Evolutionary conservation across 2,797 vertebrate genomes (phyloP).

Genomic region (Florisuga fusca): DNA sequence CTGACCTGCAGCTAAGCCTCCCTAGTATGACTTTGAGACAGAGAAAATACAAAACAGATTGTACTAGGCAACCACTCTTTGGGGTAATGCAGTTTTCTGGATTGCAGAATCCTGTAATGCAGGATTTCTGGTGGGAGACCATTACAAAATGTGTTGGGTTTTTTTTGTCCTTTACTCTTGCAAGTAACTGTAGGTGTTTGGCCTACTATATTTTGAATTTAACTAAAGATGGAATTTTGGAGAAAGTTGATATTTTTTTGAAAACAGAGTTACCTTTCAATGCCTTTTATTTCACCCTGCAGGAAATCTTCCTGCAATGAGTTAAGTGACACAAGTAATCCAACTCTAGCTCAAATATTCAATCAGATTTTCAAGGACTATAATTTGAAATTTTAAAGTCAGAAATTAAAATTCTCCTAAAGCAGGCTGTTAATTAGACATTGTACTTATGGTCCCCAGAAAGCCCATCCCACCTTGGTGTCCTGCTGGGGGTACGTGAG

Average conservation of each 20-base stretch:
- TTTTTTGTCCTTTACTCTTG: not conserved
- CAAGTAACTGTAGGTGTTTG: not conserved
- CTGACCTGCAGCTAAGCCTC: slow-evolving; percentile 13
- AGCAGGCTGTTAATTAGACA: not conserved
- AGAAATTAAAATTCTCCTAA: not conserved
- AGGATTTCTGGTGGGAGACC: not conserved
- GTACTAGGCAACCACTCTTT: not conserved
- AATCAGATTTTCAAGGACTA: not conserved
- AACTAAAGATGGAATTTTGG: not conserved
- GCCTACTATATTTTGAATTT: not conserved
- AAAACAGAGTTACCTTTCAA: not conserved
- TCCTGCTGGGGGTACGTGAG: not conserved
- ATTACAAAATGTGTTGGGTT: not conserved
- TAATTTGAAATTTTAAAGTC: not conserved
- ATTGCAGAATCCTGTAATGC: no score
- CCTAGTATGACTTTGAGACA: not conserved
- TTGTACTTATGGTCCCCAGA: not conserved
- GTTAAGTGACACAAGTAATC: not conserved
- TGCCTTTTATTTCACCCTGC: not conserved
- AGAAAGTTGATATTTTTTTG: not conserved
- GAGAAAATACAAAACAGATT: not conserved
- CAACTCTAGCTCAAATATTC: not conserved
- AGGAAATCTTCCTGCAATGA: not conserved
- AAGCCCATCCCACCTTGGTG: not conserved
- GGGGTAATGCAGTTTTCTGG: not conserved